These are phyloP conservation scores for Chirona hameri DNA, from an alignment of 2,888 invertebrate genomes.

Conservation along the genomic window DNA sequence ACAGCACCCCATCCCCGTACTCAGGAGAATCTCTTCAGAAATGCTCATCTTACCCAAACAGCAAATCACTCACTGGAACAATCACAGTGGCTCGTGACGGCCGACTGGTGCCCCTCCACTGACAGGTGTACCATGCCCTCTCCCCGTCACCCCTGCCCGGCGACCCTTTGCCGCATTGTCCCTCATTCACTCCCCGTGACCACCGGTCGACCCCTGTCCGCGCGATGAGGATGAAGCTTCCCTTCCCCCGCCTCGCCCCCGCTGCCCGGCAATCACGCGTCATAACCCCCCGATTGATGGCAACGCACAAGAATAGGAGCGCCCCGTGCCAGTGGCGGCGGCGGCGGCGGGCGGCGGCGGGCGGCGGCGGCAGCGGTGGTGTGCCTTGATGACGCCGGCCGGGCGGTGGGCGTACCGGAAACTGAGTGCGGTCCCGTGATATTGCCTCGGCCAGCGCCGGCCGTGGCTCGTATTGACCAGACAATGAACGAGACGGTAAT, in stretches of 20 bases:
- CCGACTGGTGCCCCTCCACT: no score
- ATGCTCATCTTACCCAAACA: no score
- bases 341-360: conserved; percentile 42
- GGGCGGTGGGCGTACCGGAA: background rate
- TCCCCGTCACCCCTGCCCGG: no score
- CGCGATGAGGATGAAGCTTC: background rate
- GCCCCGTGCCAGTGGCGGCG: conserved; percentile 32
- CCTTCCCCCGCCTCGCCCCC: background rate
- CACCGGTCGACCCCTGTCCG: no score
- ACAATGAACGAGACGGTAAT: background rate
- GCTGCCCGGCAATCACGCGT: background rate
- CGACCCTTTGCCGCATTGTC: no score
- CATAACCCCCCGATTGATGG: conserved; percentile 3
- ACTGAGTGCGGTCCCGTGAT: background rate
- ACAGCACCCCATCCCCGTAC: no score
- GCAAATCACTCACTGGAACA: no score
- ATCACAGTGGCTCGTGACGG: no score
- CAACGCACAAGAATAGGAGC: conserved; percentile 8
- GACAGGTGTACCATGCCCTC: no score
- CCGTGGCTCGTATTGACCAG: background rate
- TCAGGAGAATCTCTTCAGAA: no score
- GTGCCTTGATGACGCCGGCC: background rate
- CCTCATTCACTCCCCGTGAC: no score
- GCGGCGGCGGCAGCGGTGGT: conserved; percentile 43
- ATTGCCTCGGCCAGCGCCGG: background rate